Evolutionary conservation across 2,888 invertebrate genomes (phyloP).

Genomic region (Calameuta filiformis): DNA sequence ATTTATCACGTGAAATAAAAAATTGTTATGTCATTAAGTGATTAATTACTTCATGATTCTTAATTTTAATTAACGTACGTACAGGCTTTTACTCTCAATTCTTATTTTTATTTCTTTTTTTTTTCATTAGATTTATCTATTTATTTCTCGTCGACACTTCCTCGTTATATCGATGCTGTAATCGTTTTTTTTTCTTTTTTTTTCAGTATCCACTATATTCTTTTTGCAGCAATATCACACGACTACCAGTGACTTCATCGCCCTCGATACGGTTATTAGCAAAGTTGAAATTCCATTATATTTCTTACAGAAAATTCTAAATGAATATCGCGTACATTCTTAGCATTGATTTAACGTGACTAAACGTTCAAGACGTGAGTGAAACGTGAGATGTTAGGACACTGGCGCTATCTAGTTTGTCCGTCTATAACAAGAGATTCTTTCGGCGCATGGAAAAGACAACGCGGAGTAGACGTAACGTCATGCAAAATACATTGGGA

Average conservation of each 20-base stretch:
- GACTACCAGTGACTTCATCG: neutral
- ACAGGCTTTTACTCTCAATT: neutral
- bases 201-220: neutral
- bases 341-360: neutral
- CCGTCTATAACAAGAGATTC: neutral
- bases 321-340: neutral
- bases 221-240: neutral
- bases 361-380: neutral
- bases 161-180: neutral
- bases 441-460: neutral
- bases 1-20: neutral
- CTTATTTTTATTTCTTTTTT: neutral
- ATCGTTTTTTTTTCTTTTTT: neutral
- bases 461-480: neutral
- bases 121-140: neutral
- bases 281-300: neutral
- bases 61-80: neutral
- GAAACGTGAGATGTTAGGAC: neutral
- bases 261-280: neutral
- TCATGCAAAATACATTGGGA: neutral
- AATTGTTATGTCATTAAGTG: neutral
- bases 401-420: neutral
- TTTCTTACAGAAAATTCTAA: neutral
- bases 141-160: neutral
- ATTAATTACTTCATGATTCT: neutral